These are phyloP conservation scores for Gisinianus flammeolus DNA, from an alignment of 2,888 invertebrate species.

Conservation along the genomic window DNA sequence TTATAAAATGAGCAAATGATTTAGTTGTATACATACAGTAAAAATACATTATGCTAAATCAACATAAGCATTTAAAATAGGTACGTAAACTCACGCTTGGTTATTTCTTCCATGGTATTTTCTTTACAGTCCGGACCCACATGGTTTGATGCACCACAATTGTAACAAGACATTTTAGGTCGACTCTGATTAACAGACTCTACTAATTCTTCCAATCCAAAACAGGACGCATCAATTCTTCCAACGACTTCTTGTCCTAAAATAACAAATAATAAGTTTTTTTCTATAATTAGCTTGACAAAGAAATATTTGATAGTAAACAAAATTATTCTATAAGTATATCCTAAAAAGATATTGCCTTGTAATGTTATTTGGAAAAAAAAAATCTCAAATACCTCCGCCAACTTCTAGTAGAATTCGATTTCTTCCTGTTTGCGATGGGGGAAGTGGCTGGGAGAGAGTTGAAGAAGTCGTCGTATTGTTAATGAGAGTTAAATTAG, in stretches of 20 bases:
- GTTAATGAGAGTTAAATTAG: conserved; percentile 10
- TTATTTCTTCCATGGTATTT: conserved; percentile 90
- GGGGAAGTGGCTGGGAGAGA: background rate
- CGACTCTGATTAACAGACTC: background rate
- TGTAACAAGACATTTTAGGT: conserved; percentile 78
- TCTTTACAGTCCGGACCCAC: conserved; percentile 86
- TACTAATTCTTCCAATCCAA: conserved; percentile 28
- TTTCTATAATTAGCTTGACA: no score
- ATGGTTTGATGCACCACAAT: conserved; percentile 87
- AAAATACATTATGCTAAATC: background rate
- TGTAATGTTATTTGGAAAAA: no score
- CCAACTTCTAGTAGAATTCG: conserved; percentile 29
- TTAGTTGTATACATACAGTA: background rate
- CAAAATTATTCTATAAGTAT: background rate
- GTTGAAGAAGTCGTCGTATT: background rate
- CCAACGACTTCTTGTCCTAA: conserved; percentile 22
- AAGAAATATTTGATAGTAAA: no score
- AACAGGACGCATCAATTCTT: conserved; percentile 7
- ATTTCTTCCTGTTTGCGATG: conserved; percentile 6
- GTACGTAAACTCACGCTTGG: conserved; percentile 62
- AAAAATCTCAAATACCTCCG: conserved; percentile 27
- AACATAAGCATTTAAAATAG: background rate
- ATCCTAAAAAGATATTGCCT: no score
- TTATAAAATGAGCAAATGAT: no score
- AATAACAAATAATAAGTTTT: no score